Evolutionary conservation across 2,113 vertebrate genomes (phyloP).

Genomic region (human (Homo sapiens)): DNA sequence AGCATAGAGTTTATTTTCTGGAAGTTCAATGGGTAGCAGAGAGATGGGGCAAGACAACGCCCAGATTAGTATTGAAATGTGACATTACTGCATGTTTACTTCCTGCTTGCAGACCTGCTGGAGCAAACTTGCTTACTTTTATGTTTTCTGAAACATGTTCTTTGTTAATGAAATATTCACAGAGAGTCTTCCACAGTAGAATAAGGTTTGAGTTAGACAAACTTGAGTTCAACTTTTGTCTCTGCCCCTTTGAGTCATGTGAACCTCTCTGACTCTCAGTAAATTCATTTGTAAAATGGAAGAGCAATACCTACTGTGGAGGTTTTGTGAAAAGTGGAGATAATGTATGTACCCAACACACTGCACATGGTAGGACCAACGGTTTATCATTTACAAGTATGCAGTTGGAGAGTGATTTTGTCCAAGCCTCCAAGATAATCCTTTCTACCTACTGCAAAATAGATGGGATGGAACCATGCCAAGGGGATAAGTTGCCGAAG

Average conservation of each 20-base stretch:
- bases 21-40: not conserved
- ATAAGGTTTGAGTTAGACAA: not conserved
- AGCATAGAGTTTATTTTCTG: not conserved
- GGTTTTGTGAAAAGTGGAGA: not conserved
- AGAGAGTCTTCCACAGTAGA: not conserved
- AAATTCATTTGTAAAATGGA: not conserved
- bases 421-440: not conserved
- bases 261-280: not conserved
- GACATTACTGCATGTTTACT: rapidly evolving
- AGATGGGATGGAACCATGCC: not conserved
- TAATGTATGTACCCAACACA: rapidly evolving
- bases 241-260: not conserved
- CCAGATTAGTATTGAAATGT: not conserved
- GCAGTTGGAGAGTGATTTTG: not conserved
- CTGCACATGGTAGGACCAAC: rapidly evolving
- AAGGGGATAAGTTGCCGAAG: rapidly evolving
- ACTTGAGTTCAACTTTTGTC: not conserved
- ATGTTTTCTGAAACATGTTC: not conserved
- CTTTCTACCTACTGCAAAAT: not conserved
- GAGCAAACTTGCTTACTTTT: not conserved
- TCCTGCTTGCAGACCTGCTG: not conserved
- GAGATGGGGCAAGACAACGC: not conserved
- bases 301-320: not conserved
- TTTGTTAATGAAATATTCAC: not conserved
- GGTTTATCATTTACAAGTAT: not conserved